Evolutionary conservation across 1,140 invertebrate genomes (phyloP), one percentile per base, ranked within the genome.

Genomic region (Nylanderia fulva): DNA sequence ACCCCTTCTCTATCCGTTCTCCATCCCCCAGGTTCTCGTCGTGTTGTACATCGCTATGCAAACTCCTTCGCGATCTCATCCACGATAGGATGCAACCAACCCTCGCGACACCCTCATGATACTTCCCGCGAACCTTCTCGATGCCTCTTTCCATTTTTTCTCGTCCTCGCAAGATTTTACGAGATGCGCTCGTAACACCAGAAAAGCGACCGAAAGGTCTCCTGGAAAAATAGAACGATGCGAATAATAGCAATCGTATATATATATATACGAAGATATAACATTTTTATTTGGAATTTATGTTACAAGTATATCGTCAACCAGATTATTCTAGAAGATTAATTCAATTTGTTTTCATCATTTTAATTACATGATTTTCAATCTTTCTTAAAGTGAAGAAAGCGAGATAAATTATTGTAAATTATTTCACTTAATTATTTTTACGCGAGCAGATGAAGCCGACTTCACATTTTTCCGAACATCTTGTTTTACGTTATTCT

Each of bases 61-160:
- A 88, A 88, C 79, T 86, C 52, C 66, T 71, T 7, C 27, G 52
- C 64, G 86, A 88, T 88, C 76, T 84, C 79, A 84, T 90, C 42
- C 87, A 85, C 87, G 89, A 90, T 89, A 90, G 87, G 69, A 90
- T 90, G 89, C 86, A 90, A 86, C 72, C 82, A 79, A 58, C 60
- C 63, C 68, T 74, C 63, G 52, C 61, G 52, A 66, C 77, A 82
- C 69, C 79, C 60, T 58, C n/a, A 3, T 45, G 11, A 2, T 15
- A 48, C 45, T 18, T 18, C 45, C 5, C 45, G 29, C 85, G 52
- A 72, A 56, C 42, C 54, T 71, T 84, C 52, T 48, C 69, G 58
- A 83, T 83, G 15, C 61, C 82, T 85, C 74, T 45, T 85, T 79
- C 74, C 61, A 77, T 77, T 74, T 76, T 79, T 84, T 58, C 27